A percentile compares a stretch with the other conserved stretches of the same genome.
These are phyloP conservation scores for Plutomurus gul DNA, from an alignment of 1,140 invertebrate genomes.

Conservation along the genomic window DNA sequence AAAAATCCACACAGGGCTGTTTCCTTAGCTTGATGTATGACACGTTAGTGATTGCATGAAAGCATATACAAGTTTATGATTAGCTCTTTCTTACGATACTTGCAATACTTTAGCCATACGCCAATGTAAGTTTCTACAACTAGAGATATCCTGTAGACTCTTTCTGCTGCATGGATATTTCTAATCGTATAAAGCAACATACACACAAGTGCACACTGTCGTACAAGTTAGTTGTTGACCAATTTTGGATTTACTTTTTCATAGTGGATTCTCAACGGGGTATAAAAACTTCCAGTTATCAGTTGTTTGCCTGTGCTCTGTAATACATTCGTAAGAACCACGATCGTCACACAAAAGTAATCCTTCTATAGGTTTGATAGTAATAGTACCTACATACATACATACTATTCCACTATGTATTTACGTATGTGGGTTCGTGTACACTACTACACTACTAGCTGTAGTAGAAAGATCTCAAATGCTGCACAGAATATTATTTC, in stretches of 20 bases:
- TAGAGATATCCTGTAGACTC: too few species aligned
- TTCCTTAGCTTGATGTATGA: neutral
- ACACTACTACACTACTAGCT: too few species aligned
- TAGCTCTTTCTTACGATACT: too few species aligned
- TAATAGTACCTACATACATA: neutral
- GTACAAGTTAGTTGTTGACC: constrained; percentile 28
- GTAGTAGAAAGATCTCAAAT: too few species aligned
- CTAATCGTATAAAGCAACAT: too few species aligned
- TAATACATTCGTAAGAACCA: neutral
- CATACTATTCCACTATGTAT: neutral
- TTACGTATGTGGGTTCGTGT: neutral
- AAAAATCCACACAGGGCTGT: neutral
- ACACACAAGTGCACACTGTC: too few species aligned
- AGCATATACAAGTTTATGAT: neutral
- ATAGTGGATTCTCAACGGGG: neutral
- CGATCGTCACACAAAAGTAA: neutral
- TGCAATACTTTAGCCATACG: too few species aligned
- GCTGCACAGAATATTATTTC: too few species aligned
- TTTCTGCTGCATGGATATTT: too few species aligned
- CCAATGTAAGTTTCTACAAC: too few species aligned
- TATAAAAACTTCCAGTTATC: constrained; percentile 12
- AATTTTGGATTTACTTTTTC: constrained; percentile 10
- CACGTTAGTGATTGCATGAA: too few species aligned
- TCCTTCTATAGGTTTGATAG: neutral
- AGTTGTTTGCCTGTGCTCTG: neutral